Conservation (phyloP, 1,140 invertebrate genomes). For the Trypoxylus dichotomus region DNA sequence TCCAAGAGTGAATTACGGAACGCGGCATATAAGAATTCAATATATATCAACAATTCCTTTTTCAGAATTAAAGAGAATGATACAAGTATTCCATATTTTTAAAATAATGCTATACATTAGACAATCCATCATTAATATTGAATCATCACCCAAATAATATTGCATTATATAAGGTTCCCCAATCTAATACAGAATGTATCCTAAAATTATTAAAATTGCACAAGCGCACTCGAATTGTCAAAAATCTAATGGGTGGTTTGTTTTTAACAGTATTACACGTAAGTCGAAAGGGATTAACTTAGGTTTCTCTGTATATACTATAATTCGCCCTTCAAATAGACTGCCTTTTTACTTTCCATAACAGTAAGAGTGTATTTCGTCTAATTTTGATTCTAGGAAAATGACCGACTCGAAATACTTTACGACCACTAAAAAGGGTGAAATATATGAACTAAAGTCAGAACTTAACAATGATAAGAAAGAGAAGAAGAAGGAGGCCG, state of each 20-base stretch:
- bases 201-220: not conserved
- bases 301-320: not conserved
- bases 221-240: not conserved
- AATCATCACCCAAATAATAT: no score
- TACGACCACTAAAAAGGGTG: constrained; percentile 99
- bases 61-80: no score
- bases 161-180: no score
- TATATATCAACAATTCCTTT: no score
- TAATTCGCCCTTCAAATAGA: no score
- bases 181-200: not conserved
- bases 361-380: not conserved
- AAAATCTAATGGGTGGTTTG: not conserved
- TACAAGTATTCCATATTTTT: no score
- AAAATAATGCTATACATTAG: no score
- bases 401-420: constrained; percentile 99
- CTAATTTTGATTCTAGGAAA: not conserved
- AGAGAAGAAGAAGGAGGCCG: constrained; percentile 99
- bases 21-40: no score
- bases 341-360: not conserved
- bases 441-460: constrained; percentile 98
- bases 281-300: not conserved
- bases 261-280: not conserved
- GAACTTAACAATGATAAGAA: constrained; percentile 99
- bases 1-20: no score
- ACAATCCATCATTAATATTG: no score